Evolutionary conservation across 2,888 invertebrate species (phyloP).

Genomic region (Drosophila parthenogenetica): DNA sequence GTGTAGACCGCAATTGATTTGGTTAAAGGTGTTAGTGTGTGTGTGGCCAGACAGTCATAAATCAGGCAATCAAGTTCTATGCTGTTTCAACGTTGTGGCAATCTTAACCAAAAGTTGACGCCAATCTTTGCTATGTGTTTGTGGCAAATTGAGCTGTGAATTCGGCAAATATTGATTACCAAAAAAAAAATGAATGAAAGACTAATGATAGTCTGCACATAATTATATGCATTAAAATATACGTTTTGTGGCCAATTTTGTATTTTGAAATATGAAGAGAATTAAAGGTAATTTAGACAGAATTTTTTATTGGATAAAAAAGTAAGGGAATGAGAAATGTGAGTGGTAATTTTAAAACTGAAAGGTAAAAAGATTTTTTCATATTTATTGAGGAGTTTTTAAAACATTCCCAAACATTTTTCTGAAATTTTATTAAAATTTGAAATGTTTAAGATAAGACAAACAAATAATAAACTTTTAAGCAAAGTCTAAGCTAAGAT

Average conservation of each 20-base stretch:
- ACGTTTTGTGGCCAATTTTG: slow-evolving; percentile 1
- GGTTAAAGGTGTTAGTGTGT: background rate
- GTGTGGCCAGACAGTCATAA: slow-evolving; percentile 27
- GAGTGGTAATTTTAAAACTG: too few species aligned
- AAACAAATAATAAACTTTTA: too few species aligned
- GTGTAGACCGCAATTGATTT: slow-evolving; percentile 32
- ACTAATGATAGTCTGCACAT: slow-evolving; percentile 23
- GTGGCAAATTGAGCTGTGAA: slow-evolving; percentile 15
- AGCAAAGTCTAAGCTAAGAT: too few species aligned
- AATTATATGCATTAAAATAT: slow-evolving; percentile 5
- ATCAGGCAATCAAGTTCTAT: slow-evolving; percentile 62
- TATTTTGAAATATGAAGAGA: background rate
- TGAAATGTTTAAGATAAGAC: too few species aligned
- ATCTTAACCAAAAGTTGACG: slow-evolving; percentile 30
- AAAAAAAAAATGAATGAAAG: slow-evolving; percentile 8
- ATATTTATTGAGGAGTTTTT: too few species aligned
- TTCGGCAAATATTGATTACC: slow-evolving; percentile 21
- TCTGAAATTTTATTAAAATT: too few species aligned
- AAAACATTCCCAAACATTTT: too few species aligned
- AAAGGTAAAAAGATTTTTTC: background rate
- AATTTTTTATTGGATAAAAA: background rate
- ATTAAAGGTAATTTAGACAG: background rate
- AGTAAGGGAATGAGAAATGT: background rate
- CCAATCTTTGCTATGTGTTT: slow-evolving; percentile 42
- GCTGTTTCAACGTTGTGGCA: slow-evolving; percentile 18